These are phyloP conservation scores for Axis porcinus DNA, from an alignment of 2,113 vertebrate genomes.

Conservation along the genomic window DNA sequence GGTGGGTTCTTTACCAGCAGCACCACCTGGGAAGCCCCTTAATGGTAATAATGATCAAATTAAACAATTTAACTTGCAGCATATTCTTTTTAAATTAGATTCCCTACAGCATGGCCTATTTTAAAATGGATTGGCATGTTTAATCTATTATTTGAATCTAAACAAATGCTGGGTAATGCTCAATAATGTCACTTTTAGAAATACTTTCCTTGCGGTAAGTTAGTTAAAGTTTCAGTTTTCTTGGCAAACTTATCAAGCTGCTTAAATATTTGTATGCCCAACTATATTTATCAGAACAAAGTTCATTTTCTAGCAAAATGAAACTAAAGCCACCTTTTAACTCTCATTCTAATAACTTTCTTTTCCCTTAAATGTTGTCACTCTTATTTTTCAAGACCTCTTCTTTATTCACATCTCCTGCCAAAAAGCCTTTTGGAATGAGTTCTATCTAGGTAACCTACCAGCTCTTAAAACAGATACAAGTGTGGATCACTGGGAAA, in stretches of 20 bases:
- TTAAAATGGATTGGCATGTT: background rate
- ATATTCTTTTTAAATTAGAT: background rate
- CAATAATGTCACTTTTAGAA: background rate
- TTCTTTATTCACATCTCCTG: conserved; percentile 15
- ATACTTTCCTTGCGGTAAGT: conserved; percentile 31
- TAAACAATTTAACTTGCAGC: background rate
- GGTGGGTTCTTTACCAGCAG: background rate
- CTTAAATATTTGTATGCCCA: background rate
- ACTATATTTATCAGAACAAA: conserved; percentile 45
- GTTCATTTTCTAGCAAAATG: conserved; percentile 40
- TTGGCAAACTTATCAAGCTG: conserved; percentile 20
- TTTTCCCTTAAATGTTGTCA: background rate
- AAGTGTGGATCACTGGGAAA: background rate
- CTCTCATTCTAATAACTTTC: background rate
- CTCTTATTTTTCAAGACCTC: background rate
- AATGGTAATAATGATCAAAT: background rate
- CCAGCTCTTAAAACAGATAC: background rate
- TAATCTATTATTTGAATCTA: background rate
- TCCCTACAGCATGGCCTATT: background rate
- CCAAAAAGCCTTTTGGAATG: background rate
- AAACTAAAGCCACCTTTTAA: background rate
- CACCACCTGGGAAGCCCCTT: background rate
- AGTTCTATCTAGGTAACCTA: background rate
- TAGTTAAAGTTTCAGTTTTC: conserved; percentile 1
- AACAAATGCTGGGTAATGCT: background rate